Base-by-base conservation (phyloP, 2,113 vertebrate genomes). In the Solenodon paradoxus region DNA sequence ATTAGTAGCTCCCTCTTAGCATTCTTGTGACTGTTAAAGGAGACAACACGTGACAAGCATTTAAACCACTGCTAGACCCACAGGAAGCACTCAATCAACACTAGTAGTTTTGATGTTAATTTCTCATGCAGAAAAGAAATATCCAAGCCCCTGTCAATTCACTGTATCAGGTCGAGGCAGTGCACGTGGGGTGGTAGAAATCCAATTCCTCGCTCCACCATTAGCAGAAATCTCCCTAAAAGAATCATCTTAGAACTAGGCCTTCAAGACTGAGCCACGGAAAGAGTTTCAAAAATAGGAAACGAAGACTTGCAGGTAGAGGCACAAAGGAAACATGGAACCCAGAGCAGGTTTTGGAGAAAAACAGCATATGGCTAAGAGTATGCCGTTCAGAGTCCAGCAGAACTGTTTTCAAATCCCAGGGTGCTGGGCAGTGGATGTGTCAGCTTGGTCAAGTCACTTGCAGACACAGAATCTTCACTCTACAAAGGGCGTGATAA, bases 201-300 rank as follows among this genome's bases (percentile, higher is more conserved):
- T n/a, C 55, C 42, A 79, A n/a, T 30, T 20, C 42, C 38, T 80
- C 35, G 4, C 64, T 80, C 59, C 5, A 55, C 19, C 49, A 40
- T 32, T 35, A 55, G 45, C 40, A n/a, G 20, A 83, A 61, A 10
- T 53, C 74, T 95, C 10, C n/a, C 40, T 68, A 69, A 49, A 91
- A 64, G 55, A 92, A 38, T 32, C 17, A 16, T 30, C 47, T 83
- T 74, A 28, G 45, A 74, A 74, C 32, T 20, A n/a, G n/a, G 15
- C 61, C 57, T 64, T 82, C 51, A 93, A 82, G 49, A 78, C 38
- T 7, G 24, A 69, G 59, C 45, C 28, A 45, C 30, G 74, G 40
- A 22, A 88, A 86, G 28, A 74, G 69, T 82, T 89, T 78, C 83
- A 68, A 45, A 95, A 93, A 91, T 32, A 69, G 40, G 49, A 87